Percentiles rank a stretch among this genome's conserved stretches.
phyloP scores from a whole-genome alignment of 2,888 invertebrate genomes.

The Drosophila mimetica region DNA sequence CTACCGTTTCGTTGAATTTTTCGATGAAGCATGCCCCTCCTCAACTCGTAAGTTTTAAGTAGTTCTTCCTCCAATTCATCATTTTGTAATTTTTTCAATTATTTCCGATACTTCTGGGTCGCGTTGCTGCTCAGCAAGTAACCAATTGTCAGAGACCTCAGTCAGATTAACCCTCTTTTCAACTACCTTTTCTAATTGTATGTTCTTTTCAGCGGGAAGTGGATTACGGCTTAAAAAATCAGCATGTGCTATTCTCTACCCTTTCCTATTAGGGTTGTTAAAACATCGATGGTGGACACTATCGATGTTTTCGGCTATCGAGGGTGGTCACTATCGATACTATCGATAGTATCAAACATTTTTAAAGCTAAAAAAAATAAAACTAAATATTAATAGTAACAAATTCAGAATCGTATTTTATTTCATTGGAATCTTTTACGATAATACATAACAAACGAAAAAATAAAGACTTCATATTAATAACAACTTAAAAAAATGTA shows the following conservation, averaged over 20 bases:
- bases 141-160: background rate
- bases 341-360: too few species aligned
- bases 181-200: slow-evolving; percentile 1
- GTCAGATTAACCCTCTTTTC: background rate
- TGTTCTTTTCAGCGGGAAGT: background rate
- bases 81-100: background rate
- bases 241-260: background rate
- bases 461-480: too few species aligned
- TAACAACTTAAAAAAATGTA: too few species aligned
- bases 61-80: background rate
- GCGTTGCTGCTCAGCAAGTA: background rate
- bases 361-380: too few species aligned
- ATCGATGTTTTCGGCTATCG: too few species aligned
- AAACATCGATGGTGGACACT: too few species aligned
- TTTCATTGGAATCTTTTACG: too few species aligned
- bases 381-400: too few species aligned
- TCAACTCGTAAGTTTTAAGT: background rate
- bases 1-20: background rate
- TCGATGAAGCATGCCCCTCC: background rate
- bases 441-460: too few species aligned
- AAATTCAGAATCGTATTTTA: too few species aligned
- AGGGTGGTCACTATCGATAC: too few species aligned
- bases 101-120: background rate
- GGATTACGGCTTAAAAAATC: background rate
- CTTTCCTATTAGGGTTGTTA: too few species aligned